Percentiles rank a stretch among this genome's conserved stretches.
These are phyloP conservation scores for Rhineura floridana DNA, from an alignment of 2,113 vertebrate species.

Conservation along the genomic window DNA sequence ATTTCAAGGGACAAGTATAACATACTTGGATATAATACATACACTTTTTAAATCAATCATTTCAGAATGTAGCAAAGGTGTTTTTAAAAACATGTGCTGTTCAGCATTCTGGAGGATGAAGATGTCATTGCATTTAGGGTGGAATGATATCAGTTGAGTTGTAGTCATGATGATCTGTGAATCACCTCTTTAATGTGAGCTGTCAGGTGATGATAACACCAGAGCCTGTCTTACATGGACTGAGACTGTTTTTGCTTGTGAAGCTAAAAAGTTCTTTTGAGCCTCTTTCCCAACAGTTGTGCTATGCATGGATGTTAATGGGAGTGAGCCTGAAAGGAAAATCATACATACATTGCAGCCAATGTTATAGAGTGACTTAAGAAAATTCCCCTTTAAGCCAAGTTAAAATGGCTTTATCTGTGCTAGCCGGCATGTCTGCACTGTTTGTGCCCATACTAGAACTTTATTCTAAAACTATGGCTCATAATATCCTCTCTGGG, in stretches of 20 bases:
- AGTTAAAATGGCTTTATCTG: not conserved
- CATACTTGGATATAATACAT: not conserved
- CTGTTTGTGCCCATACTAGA: not conserved
- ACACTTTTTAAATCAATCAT: constrained; percentile 17
- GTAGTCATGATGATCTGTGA: not conserved
- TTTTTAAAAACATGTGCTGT: constrained; percentile 46
- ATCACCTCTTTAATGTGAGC: not conserved
- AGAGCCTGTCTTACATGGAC: not conserved
- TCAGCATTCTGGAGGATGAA: not conserved
- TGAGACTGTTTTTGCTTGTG: not conserved
- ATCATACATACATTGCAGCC: not conserved
- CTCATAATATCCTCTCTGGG: constrained; percentile 14
- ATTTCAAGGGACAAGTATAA: no score
- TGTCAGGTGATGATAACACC: not conserved
- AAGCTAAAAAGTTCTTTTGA: not conserved
- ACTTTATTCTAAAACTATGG: not conserved
- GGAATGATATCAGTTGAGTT: not conserved
- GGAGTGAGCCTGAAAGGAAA: not conserved
- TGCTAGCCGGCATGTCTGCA: not conserved
- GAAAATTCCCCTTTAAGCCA: no score
- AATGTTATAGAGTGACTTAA: not conserved
- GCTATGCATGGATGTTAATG: not conserved
- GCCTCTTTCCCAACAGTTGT: not conserved
- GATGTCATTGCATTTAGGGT: no score
- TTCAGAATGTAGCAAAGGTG: constrained; percentile 53